Conservation (phyloP, 2,888 invertebrate genomes). For the Troides oblongomaculatus region DNA sequence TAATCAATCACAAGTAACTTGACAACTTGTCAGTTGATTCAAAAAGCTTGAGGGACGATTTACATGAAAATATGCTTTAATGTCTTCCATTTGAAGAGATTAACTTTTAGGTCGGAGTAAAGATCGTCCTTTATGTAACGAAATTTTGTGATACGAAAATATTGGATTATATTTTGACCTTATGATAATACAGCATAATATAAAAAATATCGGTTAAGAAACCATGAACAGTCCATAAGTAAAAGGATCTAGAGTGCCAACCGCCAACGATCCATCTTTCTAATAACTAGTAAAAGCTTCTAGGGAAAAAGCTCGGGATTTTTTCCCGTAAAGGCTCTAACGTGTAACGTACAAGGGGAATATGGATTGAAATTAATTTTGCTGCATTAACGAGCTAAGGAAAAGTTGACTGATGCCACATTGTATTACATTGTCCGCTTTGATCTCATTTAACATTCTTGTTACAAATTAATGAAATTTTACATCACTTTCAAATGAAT, state of each 20-base stretch:
- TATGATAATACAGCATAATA: not conserved
- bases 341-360: not conserved
- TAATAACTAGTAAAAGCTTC: slow-evolving; percentile 28
- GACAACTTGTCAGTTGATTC: slow-evolving; percentile 29
- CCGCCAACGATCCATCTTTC: slow-evolving; percentile 26
- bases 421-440: not conserved
- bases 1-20: slow-evolving; percentile 28
- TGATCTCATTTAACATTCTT: not conserved
- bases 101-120: slow-evolving; percentile 27
- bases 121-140: slow-evolving; percentile 14
- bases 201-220: not conserved
- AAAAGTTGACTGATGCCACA: not conserved
- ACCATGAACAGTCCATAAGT: not conserved
- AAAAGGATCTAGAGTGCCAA: slow-evolving; percentile 11
- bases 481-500: no score
- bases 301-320: slow-evolving; percentile 14
- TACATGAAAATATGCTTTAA: slow-evolving; percentile 31
- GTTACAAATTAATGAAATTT: no score
- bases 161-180: not conserved
- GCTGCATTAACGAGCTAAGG: not conserved
- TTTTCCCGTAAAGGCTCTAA: slow-evolving; percentile 4
- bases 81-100: slow-evolving; percentile 26
- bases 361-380: slow-evolving; percentile 3
- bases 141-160: slow-evolving; percentile 8
- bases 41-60: slow-evolving; percentile 26